Percentiles rank a stretch among this genome's conserved stretches.
Evolutionary conservation across 2,113 vertebrate species (phyloP).

Genomic region (Marcusenius ussheri): DNA sequence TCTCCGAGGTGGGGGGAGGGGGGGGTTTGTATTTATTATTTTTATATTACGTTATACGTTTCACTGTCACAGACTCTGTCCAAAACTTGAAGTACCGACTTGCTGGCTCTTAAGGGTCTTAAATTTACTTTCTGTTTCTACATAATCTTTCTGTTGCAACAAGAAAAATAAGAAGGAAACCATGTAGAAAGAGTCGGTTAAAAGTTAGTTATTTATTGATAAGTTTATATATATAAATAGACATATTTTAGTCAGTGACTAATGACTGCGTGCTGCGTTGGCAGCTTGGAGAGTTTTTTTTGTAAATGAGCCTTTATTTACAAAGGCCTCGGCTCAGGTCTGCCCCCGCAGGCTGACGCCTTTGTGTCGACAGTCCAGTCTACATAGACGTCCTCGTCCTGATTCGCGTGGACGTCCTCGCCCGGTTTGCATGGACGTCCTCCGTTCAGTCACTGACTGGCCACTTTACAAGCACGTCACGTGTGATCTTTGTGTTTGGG

Average conservation of each 20-base stretch:
- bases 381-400: conserved; percentile 47
- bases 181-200: conserved; percentile 47
- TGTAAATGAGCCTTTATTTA: conserved; percentile 91
- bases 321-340: conserved; percentile 68
- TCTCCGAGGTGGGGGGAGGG: not conserved
- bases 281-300: conserved; percentile 86
- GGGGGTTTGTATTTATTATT: not conserved
- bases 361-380: conserved; percentile 51
- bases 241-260: conserved; percentile 98
- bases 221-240: conserved; percentile 78
- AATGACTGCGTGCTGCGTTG: conserved; percentile 92
- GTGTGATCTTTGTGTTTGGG: not conserved
- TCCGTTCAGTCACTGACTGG: conserved; percentile 33
- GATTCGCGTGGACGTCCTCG: conserved; percentile 38
- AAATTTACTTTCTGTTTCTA: conserved; percentile 4
- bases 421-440: conserved; percentile 17
- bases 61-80: conserved; percentile 52
- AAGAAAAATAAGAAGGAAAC: conserved; percentile 39
- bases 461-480: not conserved
- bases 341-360: conserved; percentile 47
- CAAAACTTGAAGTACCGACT: conserved; percentile 67
- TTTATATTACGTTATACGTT: conserved; percentile 32
- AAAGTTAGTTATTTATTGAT: conserved; percentile 85
- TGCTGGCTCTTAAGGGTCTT: conserved; percentile 48
- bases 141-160: conserved; percentile 28